Percentiles rank a stretch among this genome's conserved stretches.
These are phyloP conservation scores for Erannis defoliaria DNA, from an alignment of 2,888 invertebrate genomes.

Conservation along the genomic window DNA sequence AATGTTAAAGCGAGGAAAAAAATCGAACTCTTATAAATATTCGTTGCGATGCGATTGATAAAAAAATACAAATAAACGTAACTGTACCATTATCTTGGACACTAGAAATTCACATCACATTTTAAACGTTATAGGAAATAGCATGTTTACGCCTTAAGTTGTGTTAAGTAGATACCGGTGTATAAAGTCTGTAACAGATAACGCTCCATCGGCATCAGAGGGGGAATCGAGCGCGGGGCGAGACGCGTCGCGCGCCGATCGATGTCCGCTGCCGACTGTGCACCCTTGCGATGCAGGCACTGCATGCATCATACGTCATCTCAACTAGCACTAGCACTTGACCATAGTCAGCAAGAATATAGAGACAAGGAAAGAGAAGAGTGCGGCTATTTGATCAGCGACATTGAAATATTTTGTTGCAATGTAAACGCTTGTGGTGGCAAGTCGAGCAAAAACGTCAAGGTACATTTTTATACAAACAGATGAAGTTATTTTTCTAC, in stretches of 20 bases:
- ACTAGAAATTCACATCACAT: neutral
- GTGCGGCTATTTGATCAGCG: neutral
- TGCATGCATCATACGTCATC: slow-evolving; percentile 59
- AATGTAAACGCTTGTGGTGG: too few relatives aligned
- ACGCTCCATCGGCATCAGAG: slow-evolving; percentile 54
- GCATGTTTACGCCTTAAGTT: neutral
- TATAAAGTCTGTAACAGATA: slow-evolving; percentile 55
- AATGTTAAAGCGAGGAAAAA: too few relatives aligned
- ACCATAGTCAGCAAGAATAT: neutral
- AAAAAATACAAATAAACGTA: neutral
- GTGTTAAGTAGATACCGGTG: neutral
- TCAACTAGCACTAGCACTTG: slow-evolving; percentile 12
- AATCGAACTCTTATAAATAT: too few relatives aligned
- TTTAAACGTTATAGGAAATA: neutral
- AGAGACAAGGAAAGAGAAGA: neutral
- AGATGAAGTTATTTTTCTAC: too few relatives aligned
- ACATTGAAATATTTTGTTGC: neutral
- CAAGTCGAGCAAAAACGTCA: too few relatives aligned
- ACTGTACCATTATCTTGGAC: neutral
- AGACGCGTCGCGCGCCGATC: slow-evolving; percentile 61
- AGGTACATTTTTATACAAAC: too few relatives aligned
- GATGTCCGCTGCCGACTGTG: slow-evolving; percentile 75
- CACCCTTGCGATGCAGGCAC: slow-evolving; percentile 69
- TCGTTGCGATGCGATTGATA: too few relatives aligned
- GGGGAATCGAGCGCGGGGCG: slow-evolving; percentile 46